phyloP scores from a whole-genome alignment of 2,888 invertebrate species.

The Pristionchus mayeri region DNA sequence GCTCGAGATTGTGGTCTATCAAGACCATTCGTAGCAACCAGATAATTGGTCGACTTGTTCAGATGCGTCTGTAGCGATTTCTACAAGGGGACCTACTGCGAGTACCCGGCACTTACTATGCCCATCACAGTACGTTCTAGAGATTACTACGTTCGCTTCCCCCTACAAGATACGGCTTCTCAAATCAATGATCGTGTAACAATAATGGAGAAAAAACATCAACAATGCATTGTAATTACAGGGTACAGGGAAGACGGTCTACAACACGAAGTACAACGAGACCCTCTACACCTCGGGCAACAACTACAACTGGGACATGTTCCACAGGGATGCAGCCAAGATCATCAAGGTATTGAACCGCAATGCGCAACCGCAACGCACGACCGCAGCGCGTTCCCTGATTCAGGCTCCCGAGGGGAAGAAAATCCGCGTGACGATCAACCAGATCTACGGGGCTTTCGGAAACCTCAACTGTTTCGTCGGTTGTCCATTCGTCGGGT shows the following conservation, averaged over 20 bases:
- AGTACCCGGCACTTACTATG: not conserved
- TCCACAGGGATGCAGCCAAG: not conserved
- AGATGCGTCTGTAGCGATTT: conserved; percentile 26
- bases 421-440: not conserved
- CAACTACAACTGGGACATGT: not conserved
- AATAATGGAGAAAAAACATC: not conserved
- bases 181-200: too few relatives aligned
- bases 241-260: not conserved
- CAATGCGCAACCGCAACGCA: not conserved
- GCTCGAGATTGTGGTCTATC: too few relatives aligned
- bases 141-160: too few relatives aligned
- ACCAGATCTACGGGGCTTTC: not conserved
- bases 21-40: too few relatives aligned
- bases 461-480: not conserved
- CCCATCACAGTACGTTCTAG: not conserved
- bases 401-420: conserved; percentile 24
- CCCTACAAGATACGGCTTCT: too few relatives aligned
- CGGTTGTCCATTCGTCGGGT: not conserved
- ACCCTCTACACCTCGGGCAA: not conserved
- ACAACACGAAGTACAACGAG: not conserved
- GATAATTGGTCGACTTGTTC: too few relatives aligned
- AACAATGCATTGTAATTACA: not conserved
- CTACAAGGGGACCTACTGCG: conserved; percentile 16
- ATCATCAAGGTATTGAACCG: conserved; percentile 35
- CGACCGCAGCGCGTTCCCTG: not conserved